Evolutionary conservation across 1,140 invertebrate genomes (phyloP).

Genomic region (Drosophila pallidifrons): DNA sequence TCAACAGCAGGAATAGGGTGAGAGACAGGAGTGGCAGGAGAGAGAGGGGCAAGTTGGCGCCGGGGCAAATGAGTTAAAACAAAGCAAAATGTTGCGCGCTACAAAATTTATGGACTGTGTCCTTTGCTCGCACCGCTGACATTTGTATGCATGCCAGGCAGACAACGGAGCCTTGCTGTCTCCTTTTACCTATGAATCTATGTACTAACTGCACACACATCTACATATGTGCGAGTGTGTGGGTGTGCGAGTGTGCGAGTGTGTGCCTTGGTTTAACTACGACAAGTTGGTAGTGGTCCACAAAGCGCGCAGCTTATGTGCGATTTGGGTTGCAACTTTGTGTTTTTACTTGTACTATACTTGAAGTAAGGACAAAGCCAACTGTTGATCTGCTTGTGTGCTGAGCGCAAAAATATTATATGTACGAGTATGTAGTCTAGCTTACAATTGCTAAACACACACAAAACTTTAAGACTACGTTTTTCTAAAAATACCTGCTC

Average conservation of each 20-base stretch:
- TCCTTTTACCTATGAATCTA: constrained; percentile 22
- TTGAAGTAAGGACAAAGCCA: constrained; percentile 49
- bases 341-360: constrained; percentile 56
- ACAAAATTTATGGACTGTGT: constrained; percentile 73
- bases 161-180: constrained; percentile 25
- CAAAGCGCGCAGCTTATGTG: constrained; percentile 65
- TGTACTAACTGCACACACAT: neutral
- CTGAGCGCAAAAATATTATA: constrained; percentile 45
- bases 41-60: constrained; percentile 6
- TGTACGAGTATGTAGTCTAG: constrained; percentile 6
- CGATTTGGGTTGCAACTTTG: constrained; percentile 73
- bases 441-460: constrained; percentile 33
- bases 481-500: neutral
- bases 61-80: constrained; percentile 52
- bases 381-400: constrained; percentile 69
- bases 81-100: constrained; percentile 60
- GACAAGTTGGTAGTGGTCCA: constrained; percentile 45
- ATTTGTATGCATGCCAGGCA: constrained; percentile 58
- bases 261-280: constrained; percentile 21
- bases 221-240: constrained; percentile 9
- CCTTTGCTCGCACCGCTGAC: constrained; percentile 55
- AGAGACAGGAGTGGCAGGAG: neutral
- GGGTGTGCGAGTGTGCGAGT: constrained; percentile 7
- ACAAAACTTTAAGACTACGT: neutral
- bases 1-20: neutral